Percentiles rank a stretch among this genome's conserved stretches.
Evolutionary conservation across 1,140 invertebrate genomes (phyloP).

Genomic region (Cotesia typhae): DNA sequence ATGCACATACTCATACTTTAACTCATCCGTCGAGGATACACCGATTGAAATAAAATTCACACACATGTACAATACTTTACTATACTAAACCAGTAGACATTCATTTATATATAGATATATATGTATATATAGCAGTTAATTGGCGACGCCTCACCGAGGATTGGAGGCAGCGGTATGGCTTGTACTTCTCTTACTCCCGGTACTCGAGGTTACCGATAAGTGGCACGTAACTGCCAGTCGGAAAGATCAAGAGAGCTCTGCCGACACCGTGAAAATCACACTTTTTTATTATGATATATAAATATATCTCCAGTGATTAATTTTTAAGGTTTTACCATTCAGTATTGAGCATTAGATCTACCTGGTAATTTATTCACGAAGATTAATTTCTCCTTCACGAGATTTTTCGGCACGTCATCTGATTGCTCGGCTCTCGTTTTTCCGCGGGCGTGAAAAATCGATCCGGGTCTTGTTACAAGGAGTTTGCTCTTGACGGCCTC

Average conservation of each 20-base stretch:
- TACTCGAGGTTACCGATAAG: conserved; percentile 27
- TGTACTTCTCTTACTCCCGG: conserved; percentile 1
- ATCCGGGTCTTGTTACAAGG: conserved; percentile 22
- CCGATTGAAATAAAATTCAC: conserved; percentile 8
- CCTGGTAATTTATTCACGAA: neutral
- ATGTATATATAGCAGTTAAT: conserved; percentile 33
- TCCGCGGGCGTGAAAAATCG: conserved; percentile 28
- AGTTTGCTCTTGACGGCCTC: conserved; percentile 28
- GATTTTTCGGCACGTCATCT: neutral
- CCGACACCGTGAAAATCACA: conserved; percentile 3
- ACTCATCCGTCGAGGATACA: conserved; percentile 9
- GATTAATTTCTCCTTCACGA: neutral
- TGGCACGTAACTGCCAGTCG: conserved; percentile 31
- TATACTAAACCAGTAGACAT: too few species aligned
- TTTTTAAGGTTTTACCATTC: too few species aligned
- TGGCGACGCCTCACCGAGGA: conserved; percentile 30
- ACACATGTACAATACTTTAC: neutral
- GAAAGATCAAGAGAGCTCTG: conserved; percentile 27
- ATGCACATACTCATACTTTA: neutral
- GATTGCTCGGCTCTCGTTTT: neutral
- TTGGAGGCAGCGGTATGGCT: too few species aligned
- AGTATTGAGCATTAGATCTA: too few species aligned
- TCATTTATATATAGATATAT: conserved; percentile 20
- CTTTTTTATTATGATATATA: neutral
- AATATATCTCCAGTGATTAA: too few species aligned